A percentile compares a stretch with the other conserved stretches of the same genome.
These are phyloP conservation scores for Morinoia aosen DNA, from an alignment of 2,888 invertebrate species.

Conservation along the genomic window DNA sequence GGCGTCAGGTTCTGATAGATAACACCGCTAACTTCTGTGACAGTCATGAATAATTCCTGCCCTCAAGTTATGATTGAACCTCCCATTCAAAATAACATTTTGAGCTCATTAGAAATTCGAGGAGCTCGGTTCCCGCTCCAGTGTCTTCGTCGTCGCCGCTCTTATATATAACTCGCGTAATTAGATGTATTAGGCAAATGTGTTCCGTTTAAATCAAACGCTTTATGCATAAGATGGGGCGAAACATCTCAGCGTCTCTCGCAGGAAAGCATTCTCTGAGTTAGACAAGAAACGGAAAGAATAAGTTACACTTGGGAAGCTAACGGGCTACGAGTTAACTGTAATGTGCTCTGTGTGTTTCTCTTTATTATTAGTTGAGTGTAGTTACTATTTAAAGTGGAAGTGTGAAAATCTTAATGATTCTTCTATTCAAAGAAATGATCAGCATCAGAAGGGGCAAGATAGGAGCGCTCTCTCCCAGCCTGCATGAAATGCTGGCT, in stretches of 20 bases:
- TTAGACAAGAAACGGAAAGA: not conserved
- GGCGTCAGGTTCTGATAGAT: slow-evolving; percentile 8
- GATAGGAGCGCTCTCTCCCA: no score
- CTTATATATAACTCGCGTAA: not conserved
- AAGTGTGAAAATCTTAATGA: no score
- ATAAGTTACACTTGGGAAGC: no score
- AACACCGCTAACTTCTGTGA: slow-evolving; percentile 14
- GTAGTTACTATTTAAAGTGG: no score
- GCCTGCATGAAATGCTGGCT: no score
- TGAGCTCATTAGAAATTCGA: slow-evolving; percentile 1
- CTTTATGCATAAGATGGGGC: not conserved
- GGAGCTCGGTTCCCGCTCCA: not conserved
- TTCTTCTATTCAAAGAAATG: no score
- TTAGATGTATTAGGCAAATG: not conserved
- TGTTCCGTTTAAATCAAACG: not conserved
- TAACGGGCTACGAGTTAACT: no score
- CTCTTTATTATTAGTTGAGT: no score
- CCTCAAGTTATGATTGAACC: slow-evolving; percentile 14
- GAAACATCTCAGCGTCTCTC: not conserved
- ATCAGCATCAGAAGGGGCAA: no score
- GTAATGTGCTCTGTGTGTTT: no score
- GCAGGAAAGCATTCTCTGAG: not conserved
- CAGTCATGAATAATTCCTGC: slow-evolving; percentile 20
- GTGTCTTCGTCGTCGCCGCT: not conserved
- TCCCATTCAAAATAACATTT: not conserved